Evolutionary conservation across 2,797 vertebrate species (phyloP), one percentile per base, ranked within the genome.

Genomic region (Cyprinella venusta): DNA sequence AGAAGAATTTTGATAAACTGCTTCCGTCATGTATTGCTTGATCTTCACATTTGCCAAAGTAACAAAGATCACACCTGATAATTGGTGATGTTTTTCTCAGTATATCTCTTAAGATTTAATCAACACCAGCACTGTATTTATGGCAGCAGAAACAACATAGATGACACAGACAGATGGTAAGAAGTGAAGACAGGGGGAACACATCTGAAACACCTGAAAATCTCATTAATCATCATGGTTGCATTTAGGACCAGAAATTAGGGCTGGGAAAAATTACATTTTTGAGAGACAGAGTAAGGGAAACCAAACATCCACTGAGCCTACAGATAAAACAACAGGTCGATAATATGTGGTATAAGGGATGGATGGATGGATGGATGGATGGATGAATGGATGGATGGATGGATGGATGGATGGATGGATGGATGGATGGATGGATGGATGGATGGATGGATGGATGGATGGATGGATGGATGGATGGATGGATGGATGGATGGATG

Each of bases 21-120:
- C 40, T 79, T 18, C 24, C 13, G 75, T 33, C 30, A 52, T n/a
- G 24, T 9, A 48, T 8, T 8, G 2, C 30, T 18, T 61, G 21
- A 68, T 68, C 40, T 15, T 16, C 54, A 48, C 68, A 61, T 54
- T 18, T 61, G 7, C 18, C 15, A 38, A 71, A 30, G 19, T 63
- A 24, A 63, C 68, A 71, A 26, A 61, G 38, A 19, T 71, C 54
- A 48, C 36, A 81, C 5, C 56, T 81, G 79, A 72, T 81, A 52
- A 75, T 19, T 67, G 9, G 59, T 65, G 21, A 50, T 48, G 79
- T 71, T 80, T 48, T 65, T 75, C 19, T 81, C 30, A 81, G 42
- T 50, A 50, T 16, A 50, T 16, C 8, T 74, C 30, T 40, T 40
- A 40, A 30, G 15, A 48, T 54, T 40, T 42, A 65, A 82, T 76